Conservation (phyloP, 2,888 invertebrate species). For the Bruchidius siliquastri region DNA sequence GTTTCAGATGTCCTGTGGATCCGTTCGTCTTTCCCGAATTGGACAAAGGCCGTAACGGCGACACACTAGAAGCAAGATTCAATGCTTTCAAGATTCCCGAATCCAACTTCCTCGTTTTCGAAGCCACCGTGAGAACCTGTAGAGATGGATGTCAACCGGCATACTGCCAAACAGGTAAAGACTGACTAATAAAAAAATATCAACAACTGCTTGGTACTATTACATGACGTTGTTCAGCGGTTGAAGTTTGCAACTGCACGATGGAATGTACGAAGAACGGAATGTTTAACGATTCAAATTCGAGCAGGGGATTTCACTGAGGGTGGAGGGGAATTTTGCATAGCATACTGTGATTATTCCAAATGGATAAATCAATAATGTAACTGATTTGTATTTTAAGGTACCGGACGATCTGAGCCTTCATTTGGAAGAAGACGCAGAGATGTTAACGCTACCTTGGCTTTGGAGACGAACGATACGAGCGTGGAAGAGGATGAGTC, state of each 20-base stretch:
- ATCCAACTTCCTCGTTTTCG: slow-evolving; percentile 89
- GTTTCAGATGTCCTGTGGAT: slow-evolving; percentile 78
- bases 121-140: slow-evolving; percentile 86
- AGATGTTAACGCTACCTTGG: slow-evolving; percentile 43
- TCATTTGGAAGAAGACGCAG: slow-evolving; percentile 73
- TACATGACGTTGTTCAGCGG: too few relatives aligned
- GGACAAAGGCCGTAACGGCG: slow-evolving; percentile 78
- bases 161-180: slow-evolving; percentile 67
- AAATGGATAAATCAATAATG: too few relatives aligned
- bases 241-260: too few relatives aligned
- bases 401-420: slow-evolving; percentile 65
- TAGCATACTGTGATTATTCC: too few relatives aligned
- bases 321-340: too few relatives aligned
- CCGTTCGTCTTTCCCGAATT: slow-evolving; percentile 88
- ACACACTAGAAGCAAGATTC: slow-evolving; percentile 84
- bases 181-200: too few relatives aligned
- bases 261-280: too few relatives aligned
- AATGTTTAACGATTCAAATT: too few relatives aligned
- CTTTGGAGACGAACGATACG: slow-evolving; percentile 27
- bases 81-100: slow-evolving; percentile 93
- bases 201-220: too few relatives aligned
- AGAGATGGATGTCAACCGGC: slow-evolving; percentile 87
- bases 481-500: slow-evolving; percentile 24
- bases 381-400: too few relatives aligned
- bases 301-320: too few relatives aligned